Base-by-base conservation (phyloP, 2,888 invertebrate species). In the Acleris cristana region DNA sequence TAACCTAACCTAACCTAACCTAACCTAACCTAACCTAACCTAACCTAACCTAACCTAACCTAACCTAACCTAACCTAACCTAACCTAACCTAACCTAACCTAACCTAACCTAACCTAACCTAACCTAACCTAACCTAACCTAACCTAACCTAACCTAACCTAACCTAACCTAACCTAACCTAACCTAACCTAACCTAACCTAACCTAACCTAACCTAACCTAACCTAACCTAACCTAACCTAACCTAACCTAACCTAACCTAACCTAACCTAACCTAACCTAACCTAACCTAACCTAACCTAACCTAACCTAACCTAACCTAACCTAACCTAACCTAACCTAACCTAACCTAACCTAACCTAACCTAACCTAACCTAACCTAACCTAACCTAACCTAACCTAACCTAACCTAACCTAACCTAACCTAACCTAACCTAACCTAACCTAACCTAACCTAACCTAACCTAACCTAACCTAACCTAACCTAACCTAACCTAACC, bases 1-100 rank as follows among this genome's bases (percentile, higher is more conserved):
- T 48, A 48, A 48, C 48, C 48, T 48, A 48, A 48, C 48, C 48
- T 48, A 48, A 48, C 48, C 48, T 48, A 48, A 48, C 48, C 48
- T 48, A 48, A 48, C 48, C 48, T 48, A 48, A 48, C 48, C 48
- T 48, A 48, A 48, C 48, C 48, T 48, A 48, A 48, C 48, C 48
- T 48, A 48, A 48, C 48, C 48, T 48, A 48, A 48, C 48, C 48
- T 48, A 48, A 48, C 48, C 48, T 48, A 48, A 48, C 48, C 48
- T 48, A 48, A 48, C 48, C 48, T 48, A 48, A 48, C 48, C 48
- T 48, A 48, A 48, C 48, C 48, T 48, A 48, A 48, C 48, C 48
- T 48, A 48, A 48, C 48, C 48, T 48, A 48, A 48, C 48, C 48
- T 48, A 48, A 48, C 48, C 48, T 48, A 48, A 48, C 48, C 48